These are phyloP conservation scores for Phyto melanocephala DNA, from an alignment of 2,888 invertebrate genomes.

Conservation along the genomic window DNA sequence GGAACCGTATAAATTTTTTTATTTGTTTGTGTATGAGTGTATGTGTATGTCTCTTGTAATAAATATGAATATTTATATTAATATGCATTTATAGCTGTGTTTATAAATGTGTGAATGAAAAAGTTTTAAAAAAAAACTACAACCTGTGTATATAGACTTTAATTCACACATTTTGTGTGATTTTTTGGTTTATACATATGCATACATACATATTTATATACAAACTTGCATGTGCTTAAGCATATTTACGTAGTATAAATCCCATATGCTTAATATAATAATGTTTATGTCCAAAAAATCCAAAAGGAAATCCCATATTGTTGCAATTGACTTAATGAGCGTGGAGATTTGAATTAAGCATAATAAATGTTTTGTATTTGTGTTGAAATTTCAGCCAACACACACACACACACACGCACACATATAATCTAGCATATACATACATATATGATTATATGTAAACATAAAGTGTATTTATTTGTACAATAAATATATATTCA, in stretches of 20 bases:
- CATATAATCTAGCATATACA: neutral
- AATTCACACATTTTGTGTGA: neutral
- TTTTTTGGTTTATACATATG: neutral
- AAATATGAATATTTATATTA: neutral
- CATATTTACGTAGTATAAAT: neutral
- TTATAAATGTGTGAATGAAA: neutral
- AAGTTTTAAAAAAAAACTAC: too few relatives aligned
- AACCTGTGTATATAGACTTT: too few relatives aligned
- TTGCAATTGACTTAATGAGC: conserved; percentile 54
- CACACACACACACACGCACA: neutral
- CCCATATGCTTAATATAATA: conserved; percentile 46
- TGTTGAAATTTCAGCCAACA: neutral
- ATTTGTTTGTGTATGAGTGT: neutral
- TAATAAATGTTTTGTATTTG: conserved; percentile 39
- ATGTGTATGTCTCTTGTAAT: too few relatives aligned
- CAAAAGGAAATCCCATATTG: conserved; percentile 49
- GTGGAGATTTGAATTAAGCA: conserved; percentile 49
- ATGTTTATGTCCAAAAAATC: conserved; percentile 33
- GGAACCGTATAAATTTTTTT: too few relatives aligned
- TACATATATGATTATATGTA: neutral
- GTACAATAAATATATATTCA: neutral
- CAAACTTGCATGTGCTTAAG: neutral
- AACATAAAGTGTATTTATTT: neutral
- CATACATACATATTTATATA: too few relatives aligned
- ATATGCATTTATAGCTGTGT: neutral